A percentile compares a stretch with the other conserved stretches of the same genome.
Conservation (phyloP, 2,888 invertebrate genomes). For the Platypus cylindrus region DNA sequence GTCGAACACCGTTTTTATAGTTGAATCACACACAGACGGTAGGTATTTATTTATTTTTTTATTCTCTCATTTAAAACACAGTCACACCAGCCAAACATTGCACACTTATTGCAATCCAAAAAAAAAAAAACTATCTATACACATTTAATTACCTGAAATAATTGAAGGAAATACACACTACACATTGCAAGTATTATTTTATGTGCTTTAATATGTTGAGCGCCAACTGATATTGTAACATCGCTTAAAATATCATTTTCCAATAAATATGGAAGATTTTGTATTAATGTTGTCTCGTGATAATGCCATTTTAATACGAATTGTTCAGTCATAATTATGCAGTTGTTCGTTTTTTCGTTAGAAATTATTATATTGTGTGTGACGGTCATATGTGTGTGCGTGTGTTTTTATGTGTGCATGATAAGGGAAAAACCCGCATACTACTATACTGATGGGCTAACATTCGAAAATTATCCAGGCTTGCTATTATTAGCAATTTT, state of each 20-base stretch:
- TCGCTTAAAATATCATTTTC: slow-evolving; percentile 74
- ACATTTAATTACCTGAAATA: slow-evolving; percentile 76
- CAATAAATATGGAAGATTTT: slow-evolving; percentile 63
- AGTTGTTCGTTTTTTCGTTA: too few species aligned
- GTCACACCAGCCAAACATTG: not conserved
- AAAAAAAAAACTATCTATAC: slow-evolving; percentile 30
- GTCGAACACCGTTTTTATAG: too few species aligned
- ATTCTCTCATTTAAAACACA: too few species aligned
- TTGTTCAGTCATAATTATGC: slow-evolving; percentile 21
- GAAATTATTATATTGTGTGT: slow-evolving; percentile 11
- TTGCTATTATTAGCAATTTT: slow-evolving; percentile 30
- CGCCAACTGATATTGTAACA: slow-evolving; percentile 76
- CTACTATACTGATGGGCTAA: too few species aligned
- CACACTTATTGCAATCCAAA: too few species aligned
- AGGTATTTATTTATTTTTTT: too few species aligned
- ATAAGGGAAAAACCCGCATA: slow-evolving; percentile 25
- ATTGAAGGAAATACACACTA: slow-evolving; percentile 79
- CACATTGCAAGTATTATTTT: slow-evolving; percentile 78
- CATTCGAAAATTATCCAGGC: slow-evolving; percentile 31
- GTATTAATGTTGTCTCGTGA: slow-evolving; percentile 43
- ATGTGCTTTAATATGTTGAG: slow-evolving; percentile 74
- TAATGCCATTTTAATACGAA: slow-evolving; percentile 34
- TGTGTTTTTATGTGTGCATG: slow-evolving; percentile 20
- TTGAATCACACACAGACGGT: too few species aligned
- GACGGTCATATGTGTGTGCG: too few species aligned